Percentiles rank a stretch among this genome's conserved stretches.
Evolutionary conservation across 2,888 invertebrate species (phyloP).

Genomic region (Hoplodrina blanda): DNA sequence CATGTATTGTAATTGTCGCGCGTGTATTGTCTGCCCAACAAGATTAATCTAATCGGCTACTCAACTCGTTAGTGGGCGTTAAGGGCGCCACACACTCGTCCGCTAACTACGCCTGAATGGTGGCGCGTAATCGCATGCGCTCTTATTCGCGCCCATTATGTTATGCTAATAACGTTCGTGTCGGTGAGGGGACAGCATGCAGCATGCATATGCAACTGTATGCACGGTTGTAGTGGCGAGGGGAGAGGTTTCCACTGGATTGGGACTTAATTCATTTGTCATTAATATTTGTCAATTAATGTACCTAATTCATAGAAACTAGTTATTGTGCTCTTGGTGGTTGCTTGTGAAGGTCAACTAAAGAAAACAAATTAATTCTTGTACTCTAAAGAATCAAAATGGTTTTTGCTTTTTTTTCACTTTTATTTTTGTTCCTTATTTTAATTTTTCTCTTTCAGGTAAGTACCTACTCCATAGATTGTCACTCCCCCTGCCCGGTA

Average conservation of each 20-base stretch:
- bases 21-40: constrained; percentile 1
- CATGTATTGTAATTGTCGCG: neutral
- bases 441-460: constrained; percentile 60
- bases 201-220: constrained; percentile 32
- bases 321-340: neutral
- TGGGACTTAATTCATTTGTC: neutral
- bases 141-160: constrained; percentile 42
- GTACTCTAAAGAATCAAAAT: neutral
- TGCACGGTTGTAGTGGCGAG: neutral
- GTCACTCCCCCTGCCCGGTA: constrained; percentile 31
- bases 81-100: constrained; percentile 3
- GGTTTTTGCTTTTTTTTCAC: neutral
- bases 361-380: neutral
- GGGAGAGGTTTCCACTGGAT: constrained; percentile 1
- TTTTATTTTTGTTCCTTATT: constrained; percentile 26
- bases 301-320: neutral
- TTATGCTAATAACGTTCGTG: constrained; percentile 46
- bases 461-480: constrained; percentile 35
- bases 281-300: constrained; percentile 8
- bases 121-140: constrained; percentile 35
- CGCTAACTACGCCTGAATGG: constrained; percentile 25
- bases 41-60: neutral
- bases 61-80: neutral
- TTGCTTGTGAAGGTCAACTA: neutral
- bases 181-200: constrained; percentile 7